Evolutionary conservation across 1,140 invertebrate genomes (phyloP), one percentile per base, ranked within the genome.

Genomic region (Formica exsecta): DNA sequence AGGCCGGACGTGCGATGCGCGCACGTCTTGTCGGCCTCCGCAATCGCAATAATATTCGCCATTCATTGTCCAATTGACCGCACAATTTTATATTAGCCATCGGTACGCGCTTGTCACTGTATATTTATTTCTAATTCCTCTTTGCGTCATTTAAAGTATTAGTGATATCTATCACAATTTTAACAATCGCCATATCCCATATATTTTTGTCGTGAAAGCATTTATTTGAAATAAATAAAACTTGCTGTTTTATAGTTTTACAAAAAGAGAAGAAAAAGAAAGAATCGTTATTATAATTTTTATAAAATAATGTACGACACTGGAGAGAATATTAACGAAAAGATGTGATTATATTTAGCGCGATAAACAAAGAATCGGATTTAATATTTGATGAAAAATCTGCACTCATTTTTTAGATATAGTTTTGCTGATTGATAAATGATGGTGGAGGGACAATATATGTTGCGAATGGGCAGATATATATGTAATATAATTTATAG

Each of bases 61-160:
- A 22, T 57, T 83, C 11, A 85, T 19, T 61, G 61, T 73, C 25
- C 48, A 41, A 9, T 29, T 51, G 32, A 4, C 57, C 16, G 44
- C 29, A n/a, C 62, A 76, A 85, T 76, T 77, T 88, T 44, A 57
- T 29, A 66, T 32, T 38, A 66, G 29, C 51, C 29, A 36, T 8
- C 11, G 16, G 25, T n/a, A 16, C 3, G 29, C 5, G 8, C 54
- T 74, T 11, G 13, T 19, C 25, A n/a, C 1, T 44, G 13, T 38
- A 41, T 41, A 29, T 64, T 59, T 22, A 9, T 41, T n/a, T 29
- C 48, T 62, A 48, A 85, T 86, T 86, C 7, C 5, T 7, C 4
- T 7, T 3, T 13, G 3, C 19, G 9, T 41, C 4, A 36, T 19
- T 44, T 32, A 22, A n/a, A 22, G 11, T 16, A 32, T 11, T 44